A percentile compares a stretch with the other conserved stretches of the same genome.
Evolutionary conservation across 2,888 invertebrate species (phyloP).

Genomic region (Ischnus inquisitorius): DNA sequence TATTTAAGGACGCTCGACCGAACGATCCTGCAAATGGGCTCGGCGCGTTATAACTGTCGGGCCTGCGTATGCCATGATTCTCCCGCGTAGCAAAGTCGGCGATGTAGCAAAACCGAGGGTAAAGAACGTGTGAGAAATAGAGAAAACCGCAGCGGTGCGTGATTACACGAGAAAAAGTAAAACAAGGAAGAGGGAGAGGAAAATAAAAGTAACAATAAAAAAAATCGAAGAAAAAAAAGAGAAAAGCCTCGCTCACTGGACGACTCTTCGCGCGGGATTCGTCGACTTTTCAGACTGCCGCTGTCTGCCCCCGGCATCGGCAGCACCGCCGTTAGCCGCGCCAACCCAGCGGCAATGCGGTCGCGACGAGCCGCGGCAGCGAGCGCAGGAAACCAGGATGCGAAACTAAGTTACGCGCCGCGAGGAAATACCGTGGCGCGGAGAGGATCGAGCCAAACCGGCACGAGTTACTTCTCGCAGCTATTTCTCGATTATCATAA

Average conservation of each 20-base stretch:
- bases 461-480: conserved; percentile 49
- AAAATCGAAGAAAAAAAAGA: not conserved
- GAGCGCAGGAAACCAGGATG: conserved; percentile 63
- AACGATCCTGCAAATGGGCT: conserved; percentile 80
- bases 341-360: not conserved
- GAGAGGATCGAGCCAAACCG: conserved; percentile 32
- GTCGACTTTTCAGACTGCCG: conserved; percentile 53
- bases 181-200: not conserved
- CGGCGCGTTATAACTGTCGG: conserved; percentile 79
- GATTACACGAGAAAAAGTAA: conserved; percentile 37
- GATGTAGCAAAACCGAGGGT: conserved; percentile 35
- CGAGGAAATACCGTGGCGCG: conserved; percentile 26
- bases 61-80: conserved; percentile 68
- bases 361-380: not conserved
- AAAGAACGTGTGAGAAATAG: conserved; percentile 44
- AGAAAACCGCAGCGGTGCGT: conserved; percentile 52
- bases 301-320: conserved; percentile 43
- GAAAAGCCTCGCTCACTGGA: conserved; percentile 43
- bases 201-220: not conserved
- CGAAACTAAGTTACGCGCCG: conserved; percentile 59
- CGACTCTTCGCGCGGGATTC: conserved; percentile 48
- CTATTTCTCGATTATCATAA: conserved; percentile 67
- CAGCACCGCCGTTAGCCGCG: conserved; percentile 47
- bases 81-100: conserved; percentile 27
- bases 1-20: conserved; percentile 79